phyloP scores from a whole-genome alignment of 2,888 invertebrate genomes.

The Campoplex nolae region DNA sequence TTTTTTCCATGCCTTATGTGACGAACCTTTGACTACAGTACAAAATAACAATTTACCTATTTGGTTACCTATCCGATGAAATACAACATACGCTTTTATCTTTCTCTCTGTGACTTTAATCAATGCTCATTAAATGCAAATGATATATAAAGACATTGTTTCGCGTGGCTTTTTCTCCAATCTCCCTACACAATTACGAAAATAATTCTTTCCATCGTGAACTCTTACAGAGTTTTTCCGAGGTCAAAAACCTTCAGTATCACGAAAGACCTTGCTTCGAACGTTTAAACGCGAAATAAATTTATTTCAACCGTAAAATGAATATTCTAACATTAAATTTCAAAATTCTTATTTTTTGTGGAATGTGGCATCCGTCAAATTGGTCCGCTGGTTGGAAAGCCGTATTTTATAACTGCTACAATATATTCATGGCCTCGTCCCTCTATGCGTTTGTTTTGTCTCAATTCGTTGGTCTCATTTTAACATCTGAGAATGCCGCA shows the following conservation, averaged over 20 bases:
- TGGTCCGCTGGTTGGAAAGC: constrained; percentile 21
- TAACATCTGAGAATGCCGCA: constrained; percentile 7
- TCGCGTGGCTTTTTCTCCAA: too few relatives aligned
- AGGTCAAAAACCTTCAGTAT: not conserved
- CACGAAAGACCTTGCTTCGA: not conserved
- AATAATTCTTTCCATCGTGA: not conserved
- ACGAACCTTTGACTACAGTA: not conserved
- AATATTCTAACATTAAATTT: constrained; percentile 36
- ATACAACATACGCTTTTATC: not conserved
- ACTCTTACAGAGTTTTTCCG: not conserved
- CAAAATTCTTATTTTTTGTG: constrained; percentile 30
- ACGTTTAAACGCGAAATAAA: not conserved
- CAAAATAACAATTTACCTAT: not conserved
- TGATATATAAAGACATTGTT: not conserved
- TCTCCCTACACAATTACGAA: not conserved
- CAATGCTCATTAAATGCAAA: constrained; percentile 7
- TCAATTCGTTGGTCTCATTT: constrained; percentile 40
- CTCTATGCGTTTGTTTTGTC: constrained; percentile 46
- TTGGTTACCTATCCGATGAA: not conserved
- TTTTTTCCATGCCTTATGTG: not conserved
- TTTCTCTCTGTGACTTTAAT: not conserved
- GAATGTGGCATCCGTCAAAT: constrained; percentile 12
- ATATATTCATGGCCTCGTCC: not conserved
- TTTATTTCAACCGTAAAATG: constrained; percentile 21
- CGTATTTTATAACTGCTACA: constrained; percentile 35